A percentile compares a stretch with the other conserved stretches of the same genome.
Evolutionary conservation across 2,888 invertebrate species (phyloP).

Genomic region (Pristionchus exspectatus): DNA sequence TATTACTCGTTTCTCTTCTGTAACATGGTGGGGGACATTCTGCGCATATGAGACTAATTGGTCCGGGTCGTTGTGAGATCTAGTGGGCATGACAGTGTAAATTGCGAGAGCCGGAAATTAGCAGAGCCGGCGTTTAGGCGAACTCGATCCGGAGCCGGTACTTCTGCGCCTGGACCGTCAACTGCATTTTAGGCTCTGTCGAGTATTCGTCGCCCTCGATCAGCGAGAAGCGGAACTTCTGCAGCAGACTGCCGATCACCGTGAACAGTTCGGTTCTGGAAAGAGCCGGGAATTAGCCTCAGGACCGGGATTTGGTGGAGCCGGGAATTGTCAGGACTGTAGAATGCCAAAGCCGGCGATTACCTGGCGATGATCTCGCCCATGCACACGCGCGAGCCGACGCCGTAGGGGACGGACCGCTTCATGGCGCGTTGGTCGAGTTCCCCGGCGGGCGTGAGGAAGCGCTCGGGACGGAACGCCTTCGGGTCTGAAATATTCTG

Average conservation of each 20-base stretch:
- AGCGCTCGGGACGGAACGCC: slow-evolving; percentile 42
- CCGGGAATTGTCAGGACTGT: background rate
- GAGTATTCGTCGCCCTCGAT: slow-evolving; percentile 47
- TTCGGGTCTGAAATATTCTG: slow-evolving; percentile 38
- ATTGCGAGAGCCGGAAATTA: background rate
- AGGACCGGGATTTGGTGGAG: background rate
- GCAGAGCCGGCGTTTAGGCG: background rate
- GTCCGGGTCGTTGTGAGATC: background rate
- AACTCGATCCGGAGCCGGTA: slow-evolving; percentile 45
- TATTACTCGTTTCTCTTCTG: background rate
- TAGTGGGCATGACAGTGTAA: background rate
- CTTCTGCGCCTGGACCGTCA: slow-evolving; percentile 52
- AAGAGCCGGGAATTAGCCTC: background rate
- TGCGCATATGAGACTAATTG: background rate
- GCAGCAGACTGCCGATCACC: slow-evolving; percentile 54
- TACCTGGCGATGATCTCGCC: slow-evolving; percentile 56
- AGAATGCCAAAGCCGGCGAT: background rate
- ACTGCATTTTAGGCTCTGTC: slow-evolving; percentile 50
- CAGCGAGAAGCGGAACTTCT: slow-evolving; percentile 46
- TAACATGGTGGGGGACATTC: background rate
- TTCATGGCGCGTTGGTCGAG: slow-evolving; percentile 34
- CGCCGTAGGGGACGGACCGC: slow-evolving; percentile 50
- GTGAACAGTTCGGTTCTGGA: slow-evolving; percentile 54
- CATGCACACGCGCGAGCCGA: slow-evolving; percentile 56
- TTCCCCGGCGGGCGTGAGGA: slow-evolving; percentile 16